These are phyloP conservation scores for Atractosteus spatula DNA, from an alignment of 2,113 vertebrate genomes.

Conservation along the genomic window DNA sequence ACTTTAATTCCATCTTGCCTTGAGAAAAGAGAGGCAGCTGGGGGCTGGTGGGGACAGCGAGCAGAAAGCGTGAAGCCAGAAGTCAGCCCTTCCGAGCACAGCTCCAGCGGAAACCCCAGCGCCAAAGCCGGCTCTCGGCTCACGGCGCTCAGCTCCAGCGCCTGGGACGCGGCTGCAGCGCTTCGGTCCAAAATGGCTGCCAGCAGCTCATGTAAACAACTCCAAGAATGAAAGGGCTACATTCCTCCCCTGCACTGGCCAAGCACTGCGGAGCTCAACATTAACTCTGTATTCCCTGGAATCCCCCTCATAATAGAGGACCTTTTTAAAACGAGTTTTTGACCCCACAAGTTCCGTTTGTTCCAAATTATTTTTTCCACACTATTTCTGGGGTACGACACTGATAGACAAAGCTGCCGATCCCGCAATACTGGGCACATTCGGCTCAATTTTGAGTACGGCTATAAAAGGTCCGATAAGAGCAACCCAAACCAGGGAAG, in stretches of 20 bases:
- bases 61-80: slow-evolving; percentile 24
- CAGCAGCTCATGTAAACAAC: slow-evolving; percentile 51
- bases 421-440: too few relatives aligned
- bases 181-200: slow-evolving; percentile 51
- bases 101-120: slow-evolving; percentile 8
- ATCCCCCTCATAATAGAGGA: not conserved
- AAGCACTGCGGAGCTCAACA: slow-evolving; percentile 27
- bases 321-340: too few relatives aligned
- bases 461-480: too few relatives aligned
- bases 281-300: slow-evolving; percentile 33
- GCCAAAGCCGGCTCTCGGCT: slow-evolving; percentile 37
- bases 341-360: too few relatives aligned
- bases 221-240: slow-evolving; percentile 42
- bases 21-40: not conserved
- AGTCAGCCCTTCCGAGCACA: too few relatives aligned
- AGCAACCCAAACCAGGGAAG: too few relatives aligned
- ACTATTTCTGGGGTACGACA: too few relatives aligned
- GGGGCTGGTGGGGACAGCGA: not conserved
- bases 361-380: too few relatives aligned
- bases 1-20: too few relatives aligned
- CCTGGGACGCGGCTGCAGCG: slow-evolving; percentile 29
- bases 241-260: slow-evolving; percentile 42
- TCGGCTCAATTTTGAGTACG: too few relatives aligned
- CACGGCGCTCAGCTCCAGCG: not conserved
- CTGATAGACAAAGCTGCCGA: too few relatives aligned